Conservation (phyloP, 2,888 invertebrate genomes). For the Brachypterus glaber region DNA sequence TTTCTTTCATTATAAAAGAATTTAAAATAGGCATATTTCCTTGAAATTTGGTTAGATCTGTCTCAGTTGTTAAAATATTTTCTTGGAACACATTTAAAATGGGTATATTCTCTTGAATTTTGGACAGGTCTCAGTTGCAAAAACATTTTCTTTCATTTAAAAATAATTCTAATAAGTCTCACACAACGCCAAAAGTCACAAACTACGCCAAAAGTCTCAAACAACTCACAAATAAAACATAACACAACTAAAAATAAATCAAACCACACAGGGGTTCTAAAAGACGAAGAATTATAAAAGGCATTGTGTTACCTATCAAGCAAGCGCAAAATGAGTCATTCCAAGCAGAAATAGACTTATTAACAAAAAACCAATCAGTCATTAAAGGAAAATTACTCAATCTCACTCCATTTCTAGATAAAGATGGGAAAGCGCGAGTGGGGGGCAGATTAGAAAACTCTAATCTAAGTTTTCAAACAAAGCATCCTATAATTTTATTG, state of each 20-base stretch:
- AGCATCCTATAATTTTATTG: constrained; percentile 17
- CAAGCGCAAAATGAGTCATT: constrained; percentile 4
- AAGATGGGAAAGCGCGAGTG: constrained; percentile 15
- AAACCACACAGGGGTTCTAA: not conserved
- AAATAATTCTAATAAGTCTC: too few species aligned
- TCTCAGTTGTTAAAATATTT: too few species aligned
- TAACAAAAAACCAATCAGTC: not conserved
- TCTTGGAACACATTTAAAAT: too few species aligned
- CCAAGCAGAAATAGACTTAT: constrained; percentile 4
- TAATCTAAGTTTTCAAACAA: constrained; percentile 11
- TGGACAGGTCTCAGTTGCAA: too few species aligned
- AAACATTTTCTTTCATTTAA: too few species aligned
- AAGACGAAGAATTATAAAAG: not conserved
- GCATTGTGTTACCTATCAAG: not conserved
- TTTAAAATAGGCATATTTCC: too few species aligned
- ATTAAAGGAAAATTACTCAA: constrained; percentile 6
- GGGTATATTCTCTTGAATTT: too few species aligned
- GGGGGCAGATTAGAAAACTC: constrained; percentile 15
- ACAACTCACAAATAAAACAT: too few species aligned
- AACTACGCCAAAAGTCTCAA: too few species aligned
- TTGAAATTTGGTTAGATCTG: too few species aligned
- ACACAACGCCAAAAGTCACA: too few species aligned
- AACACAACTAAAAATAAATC: not conserved
- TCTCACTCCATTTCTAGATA: constrained; percentile 17
- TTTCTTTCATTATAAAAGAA: too few species aligned